Evolutionary conservation across 2,888 invertebrate genomes (phyloP).

Genomic region (Harpalus rufipes): DNA sequence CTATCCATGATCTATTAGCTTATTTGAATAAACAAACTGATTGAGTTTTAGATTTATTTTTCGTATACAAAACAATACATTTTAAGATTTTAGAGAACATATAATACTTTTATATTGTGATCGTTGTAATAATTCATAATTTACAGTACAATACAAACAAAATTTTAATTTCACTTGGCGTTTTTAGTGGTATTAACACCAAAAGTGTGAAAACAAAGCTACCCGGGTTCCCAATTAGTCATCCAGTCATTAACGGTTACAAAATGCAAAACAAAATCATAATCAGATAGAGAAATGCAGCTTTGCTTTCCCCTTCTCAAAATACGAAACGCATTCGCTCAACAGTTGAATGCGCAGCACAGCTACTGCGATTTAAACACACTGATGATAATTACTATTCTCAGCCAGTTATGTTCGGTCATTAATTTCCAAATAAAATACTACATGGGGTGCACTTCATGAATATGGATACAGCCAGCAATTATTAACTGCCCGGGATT

Average conservation of each 20-base stretch:
- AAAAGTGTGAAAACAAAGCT: conserved; percentile 14
- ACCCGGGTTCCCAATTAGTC: conserved; percentile 21
- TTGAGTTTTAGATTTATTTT: too few species aligned
- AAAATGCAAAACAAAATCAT: conserved; percentile 47
- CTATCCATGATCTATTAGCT: too few species aligned
- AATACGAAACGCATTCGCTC: conserved; percentile 31
- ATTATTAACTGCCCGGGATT: conserved; percentile 35
- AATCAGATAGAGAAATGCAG: conserved; percentile 50
- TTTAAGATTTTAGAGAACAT: too few species aligned
- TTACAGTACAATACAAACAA: background rate
- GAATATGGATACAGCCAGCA: conserved; percentile 49
- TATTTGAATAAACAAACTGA: too few species aligned
- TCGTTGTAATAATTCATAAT: too few species aligned
- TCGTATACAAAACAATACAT: too few species aligned
- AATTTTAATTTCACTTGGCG: background rate
- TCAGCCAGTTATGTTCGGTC: conserved; percentile 60
- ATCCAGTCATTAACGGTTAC: conserved; percentile 35
- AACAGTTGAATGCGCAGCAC: conserved; percentile 49
- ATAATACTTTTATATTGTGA: too few species aligned
- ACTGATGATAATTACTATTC: conserved; percentile 61
- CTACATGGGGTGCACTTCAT: conserved; percentile 46
- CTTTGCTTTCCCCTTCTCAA: conserved; percentile 33
- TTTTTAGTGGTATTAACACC: background rate
- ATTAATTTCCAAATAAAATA: conserved; percentile 63
- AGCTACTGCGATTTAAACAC: conserved; percentile 50